Base-by-base conservation (phyloP, 2,113 vertebrate genomes). In the Malurus elegans region DNA sequence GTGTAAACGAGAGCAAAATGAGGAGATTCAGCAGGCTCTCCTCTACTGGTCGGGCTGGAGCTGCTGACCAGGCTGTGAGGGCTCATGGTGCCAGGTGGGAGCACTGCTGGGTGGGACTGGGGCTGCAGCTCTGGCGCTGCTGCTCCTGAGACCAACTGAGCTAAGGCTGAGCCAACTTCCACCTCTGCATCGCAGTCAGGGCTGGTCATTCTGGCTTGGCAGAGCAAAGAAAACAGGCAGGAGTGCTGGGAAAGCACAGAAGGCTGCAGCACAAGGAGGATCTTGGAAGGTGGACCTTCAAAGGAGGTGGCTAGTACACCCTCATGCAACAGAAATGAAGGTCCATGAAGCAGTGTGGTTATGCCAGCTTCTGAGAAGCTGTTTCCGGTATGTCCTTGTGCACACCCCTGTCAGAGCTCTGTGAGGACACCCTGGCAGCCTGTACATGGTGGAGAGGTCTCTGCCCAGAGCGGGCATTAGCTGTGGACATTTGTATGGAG, bases 131-230 rank as follows among this genome's bases (percentile, higher is more conserved):
- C 58, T 70, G 74, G 12, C 18, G 8, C 31, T 28, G 62, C 50
- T 1, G 4, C 44, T 47, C 60, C 65, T 60, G 66, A 57, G 71
- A 17, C 38, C 2, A 4, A 7, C 0, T 3, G 45, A 38, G 58
- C 57, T 40, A 64, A 61, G 62, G 28, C n/a, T 0, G 0, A 72
- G 66, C 24, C 31, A 26, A 6, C 4, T 45, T 48, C 56, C 14
- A 19, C 18, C 16, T 69, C 61, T 61, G 26, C 54, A 18, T 38
- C 0, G 0, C 18, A 42, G 44, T 4, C 1, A 1, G 1, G 5
- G 3, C 6, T 64, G 72, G 26, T 6, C 14, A 5, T 53, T 32
- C 19, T 18, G 56, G 17, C 48, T 51, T 8, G 18, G 45, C 12
- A 85, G 50, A 61, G 18, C 18, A 90, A 83, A 83, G 29, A 6